Evolutionary conservation across 1,140 invertebrate species (phyloP).

Genomic region (Sitodiplosis mosellana): DNA sequence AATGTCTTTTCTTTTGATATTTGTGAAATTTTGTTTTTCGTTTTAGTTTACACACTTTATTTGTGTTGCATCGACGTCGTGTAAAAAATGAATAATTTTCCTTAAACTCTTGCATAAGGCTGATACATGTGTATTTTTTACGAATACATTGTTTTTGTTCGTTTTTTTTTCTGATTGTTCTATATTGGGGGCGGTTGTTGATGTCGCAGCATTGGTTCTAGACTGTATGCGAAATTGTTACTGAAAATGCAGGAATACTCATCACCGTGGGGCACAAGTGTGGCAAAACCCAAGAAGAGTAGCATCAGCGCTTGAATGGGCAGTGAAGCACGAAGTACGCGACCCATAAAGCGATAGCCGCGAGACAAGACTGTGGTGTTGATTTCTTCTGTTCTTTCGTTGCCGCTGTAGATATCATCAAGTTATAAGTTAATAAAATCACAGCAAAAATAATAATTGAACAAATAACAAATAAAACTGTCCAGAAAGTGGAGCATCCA

Average conservation of each 20-base stretch:
- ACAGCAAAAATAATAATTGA: no score
- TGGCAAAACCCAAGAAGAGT: slow-evolving; percentile 70
- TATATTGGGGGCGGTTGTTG: slow-evolving; percentile 72
- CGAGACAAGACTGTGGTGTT: slow-evolving; percentile 46
- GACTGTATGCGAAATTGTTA: slow-evolving; percentile 59
- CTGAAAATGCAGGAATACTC: slow-evolving; percentile 66
- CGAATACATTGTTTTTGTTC: no score
- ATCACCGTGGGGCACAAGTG: slow-evolving; percentile 66
- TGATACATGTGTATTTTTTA: no score
- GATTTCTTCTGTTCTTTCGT: slow-evolving; percentile 32
- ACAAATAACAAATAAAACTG: no score
- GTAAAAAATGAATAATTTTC: no score
- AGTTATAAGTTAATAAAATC: neutral
- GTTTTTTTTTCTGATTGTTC: slow-evolving; percentile 12
- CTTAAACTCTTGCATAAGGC: no score
- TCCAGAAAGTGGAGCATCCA: no score
- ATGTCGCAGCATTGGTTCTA: slow-evolving; percentile 73
- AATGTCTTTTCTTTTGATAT: no score
- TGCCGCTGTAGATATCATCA: slow-evolving; percentile 27
- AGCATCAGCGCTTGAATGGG: slow-evolving; percentile 81
- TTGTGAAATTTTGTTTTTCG: no score
- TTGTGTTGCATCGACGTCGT: no score
- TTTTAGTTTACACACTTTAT: no score
- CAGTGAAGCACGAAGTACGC: slow-evolving; percentile 73
- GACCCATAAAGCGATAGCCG: slow-evolving; percentile 62